Conservation (phyloP, 2,888 invertebrate species). For the Acrocyrtus sp. region DNA sequence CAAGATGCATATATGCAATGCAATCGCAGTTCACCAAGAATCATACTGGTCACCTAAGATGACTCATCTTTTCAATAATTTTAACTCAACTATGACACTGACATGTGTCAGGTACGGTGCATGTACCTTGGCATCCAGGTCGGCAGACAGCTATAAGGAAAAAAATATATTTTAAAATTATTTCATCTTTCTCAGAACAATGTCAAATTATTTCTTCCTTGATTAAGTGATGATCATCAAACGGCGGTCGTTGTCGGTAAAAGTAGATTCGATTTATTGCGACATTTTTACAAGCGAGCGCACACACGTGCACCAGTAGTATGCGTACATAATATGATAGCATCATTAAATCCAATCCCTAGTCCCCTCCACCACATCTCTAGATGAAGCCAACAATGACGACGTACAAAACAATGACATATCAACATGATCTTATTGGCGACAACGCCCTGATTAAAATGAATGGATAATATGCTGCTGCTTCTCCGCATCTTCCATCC, state of each 20-base stretch:
- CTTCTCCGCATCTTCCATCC: neutral
- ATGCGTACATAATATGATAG: too few relatives aligned
- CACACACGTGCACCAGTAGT: slow-evolving; percentile 10
- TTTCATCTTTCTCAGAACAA: neutral
- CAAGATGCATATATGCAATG: neutral
- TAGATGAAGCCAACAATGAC: slow-evolving; percentile 12
- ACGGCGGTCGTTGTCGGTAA: too few relatives aligned
- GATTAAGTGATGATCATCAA: too few relatives aligned
- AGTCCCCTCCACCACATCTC: too few relatives aligned
- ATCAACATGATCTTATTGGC: neutral
- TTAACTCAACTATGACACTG: too few relatives aligned
- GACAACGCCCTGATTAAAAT: slow-evolving; percentile 30
- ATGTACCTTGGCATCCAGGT: slow-evolving; percentile 94
- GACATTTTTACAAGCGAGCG: neutral
- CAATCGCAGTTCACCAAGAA: slow-evolving; percentile 27
- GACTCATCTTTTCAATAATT: too few relatives aligned
- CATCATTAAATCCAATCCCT: slow-evolving; percentile 16
- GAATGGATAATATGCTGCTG: neutral
- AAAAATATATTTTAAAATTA: slow-evolving; percentile 13
- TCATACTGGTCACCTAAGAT: too few relatives aligned
- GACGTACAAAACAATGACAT: slow-evolving; percentile 20
- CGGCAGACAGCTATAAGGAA: slow-evolving; percentile 85
- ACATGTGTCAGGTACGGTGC: slow-evolving; percentile 94
- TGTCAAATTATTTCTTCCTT: slow-evolving; percentile 10
- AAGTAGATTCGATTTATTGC: too few relatives aligned